These are phyloP conservation scores for Acromyrmex charruanus DNA, from an alignment of 1,140 invertebrate genomes.

Conservation along the genomic window DNA sequence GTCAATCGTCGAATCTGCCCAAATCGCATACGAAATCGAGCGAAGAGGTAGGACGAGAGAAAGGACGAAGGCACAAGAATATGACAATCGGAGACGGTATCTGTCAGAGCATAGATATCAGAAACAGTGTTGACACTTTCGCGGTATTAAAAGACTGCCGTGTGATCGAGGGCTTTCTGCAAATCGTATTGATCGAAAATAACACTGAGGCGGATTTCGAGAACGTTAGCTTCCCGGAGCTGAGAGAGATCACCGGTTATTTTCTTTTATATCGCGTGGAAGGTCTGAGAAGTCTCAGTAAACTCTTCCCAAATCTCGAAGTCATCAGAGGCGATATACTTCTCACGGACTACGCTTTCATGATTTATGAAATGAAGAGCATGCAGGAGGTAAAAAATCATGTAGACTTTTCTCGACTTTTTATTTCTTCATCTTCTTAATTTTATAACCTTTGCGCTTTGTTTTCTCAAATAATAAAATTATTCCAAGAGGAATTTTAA, in stretches of 20 bases:
- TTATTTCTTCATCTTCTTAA: not conserved
- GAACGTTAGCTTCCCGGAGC: slow-evolving; percentile 88
- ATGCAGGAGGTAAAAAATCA: slow-evolving; percentile 84
- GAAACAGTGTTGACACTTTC: slow-evolving; percentile 86
- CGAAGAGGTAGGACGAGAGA: slow-evolving; percentile 34
- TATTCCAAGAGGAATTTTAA: slow-evolving; percentile 2
- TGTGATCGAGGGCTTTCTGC: slow-evolving; percentile 91
- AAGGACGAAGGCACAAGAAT: slow-evolving; percentile 57
- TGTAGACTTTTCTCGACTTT: not conserved
- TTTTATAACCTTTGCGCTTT: not conserved
- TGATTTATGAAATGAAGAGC: slow-evolving; percentile 89
- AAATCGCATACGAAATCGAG: slow-evolving; percentile 56
- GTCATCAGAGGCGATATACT: slow-evolving; percentile 91
- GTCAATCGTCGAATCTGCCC: slow-evolving; percentile 63
- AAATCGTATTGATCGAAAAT: slow-evolving; percentile 89
- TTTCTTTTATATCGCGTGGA: slow-evolving; percentile 90
- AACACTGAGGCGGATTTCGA: slow-evolving; percentile 84
- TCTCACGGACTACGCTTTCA: slow-evolving; percentile 90
- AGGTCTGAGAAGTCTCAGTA: slow-evolving; percentile 85
- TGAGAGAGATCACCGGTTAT: slow-evolving; percentile 90
- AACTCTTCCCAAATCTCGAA: slow-evolving; percentile 89
- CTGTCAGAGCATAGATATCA: slow-evolving; percentile 86
- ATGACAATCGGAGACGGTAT: slow-evolving; percentile 80
- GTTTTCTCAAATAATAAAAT: slow-evolving; percentile 21
- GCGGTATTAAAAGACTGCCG: slow-evolving; percentile 87